Base-by-base conservation (phyloP, 2,797 vertebrate species). In the Mastacembelus armatus region DNA sequence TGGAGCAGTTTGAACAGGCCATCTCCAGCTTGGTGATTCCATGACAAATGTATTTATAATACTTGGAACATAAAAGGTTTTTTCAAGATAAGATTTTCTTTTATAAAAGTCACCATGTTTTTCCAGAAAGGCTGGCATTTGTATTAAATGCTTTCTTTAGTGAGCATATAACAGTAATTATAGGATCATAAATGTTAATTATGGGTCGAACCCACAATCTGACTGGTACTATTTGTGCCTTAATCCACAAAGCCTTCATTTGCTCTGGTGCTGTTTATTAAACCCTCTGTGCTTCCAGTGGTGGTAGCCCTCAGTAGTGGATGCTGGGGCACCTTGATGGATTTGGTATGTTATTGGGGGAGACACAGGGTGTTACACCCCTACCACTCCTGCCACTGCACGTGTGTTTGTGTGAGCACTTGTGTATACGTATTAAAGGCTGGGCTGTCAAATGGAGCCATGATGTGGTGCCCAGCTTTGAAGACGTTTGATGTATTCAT, bases 261-360 rank as follows among this genome's bases (percentile, higher is more conserved):
- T 77, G 77, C 69, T 49, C 47, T 30, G 16, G 21, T 15, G 67
- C 58, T 81, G 78, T 76, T 83, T 82, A 73, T 78, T 73, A 78
- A 84, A 74, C 27, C 61, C 68, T 66, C 55, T 55, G 75, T 64
- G 77, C 75, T 56, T 81, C 74, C 73, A 69, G 85, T 36, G 4
- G 78, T 63, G 74, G 76, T 63, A 71, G 70, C 49, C 66, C 26
- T 83, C 64, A 36, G 61, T 15, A n/a, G 62, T 70, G 74, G 69
- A 81, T 77, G 76, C 71, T 21, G 77, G 80, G 81, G 87, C 66
- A 66, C 79, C 61, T 77, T 92, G 91, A 93, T 91, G 85, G 87
- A 92, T 92, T 89, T 85, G 89, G 88, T 90, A 91, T 93, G 92
- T 91, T 88, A 93, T 91, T 91, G 82, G 73, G 70, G 81, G 85